Conservation (phyloP, 2,797 vertebrate species). For the Mormyrus proboscirostris region DNA sequence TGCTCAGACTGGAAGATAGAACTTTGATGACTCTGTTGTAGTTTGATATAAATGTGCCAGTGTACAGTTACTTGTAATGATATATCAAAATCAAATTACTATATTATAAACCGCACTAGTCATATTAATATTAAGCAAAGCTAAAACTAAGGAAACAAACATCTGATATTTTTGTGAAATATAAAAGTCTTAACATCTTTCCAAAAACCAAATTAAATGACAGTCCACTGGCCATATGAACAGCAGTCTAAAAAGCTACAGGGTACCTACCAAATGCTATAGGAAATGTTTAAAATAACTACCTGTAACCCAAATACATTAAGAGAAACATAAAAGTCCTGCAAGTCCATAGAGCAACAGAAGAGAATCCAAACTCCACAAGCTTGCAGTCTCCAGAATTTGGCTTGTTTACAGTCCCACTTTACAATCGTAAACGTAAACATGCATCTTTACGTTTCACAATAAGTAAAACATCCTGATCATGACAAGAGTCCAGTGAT, state of each 20-base stretch:
- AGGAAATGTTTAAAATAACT: not conserved
- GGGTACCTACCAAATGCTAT: not conserved
- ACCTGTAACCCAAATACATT: not conserved
- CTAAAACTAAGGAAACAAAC: not conserved
- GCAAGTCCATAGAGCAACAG: not conserved
- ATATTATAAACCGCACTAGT: not conserved
- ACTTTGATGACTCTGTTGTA: not conserved
- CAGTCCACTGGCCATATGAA: not conserved
- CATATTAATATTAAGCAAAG: not conserved
- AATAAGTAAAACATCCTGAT: not conserved
- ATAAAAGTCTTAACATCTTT: not conserved
- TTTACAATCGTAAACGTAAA: not conserved
- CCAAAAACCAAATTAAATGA: not conserved
- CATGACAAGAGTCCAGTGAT: not conserved
- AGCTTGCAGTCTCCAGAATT: not conserved
- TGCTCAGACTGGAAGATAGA: not conserved
- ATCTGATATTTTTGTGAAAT: conserved; percentile 1
- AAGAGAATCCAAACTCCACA: not conserved
- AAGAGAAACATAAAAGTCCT: not conserved
- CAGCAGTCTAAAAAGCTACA: not conserved
- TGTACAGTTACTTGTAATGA: not conserved
- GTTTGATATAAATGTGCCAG: not conserved
- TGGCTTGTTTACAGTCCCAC: not conserved
- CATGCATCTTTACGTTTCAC: not conserved
- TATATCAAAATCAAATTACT: conserved; percentile 6